Percentiles rank a stretch among this genome's conserved stretches.
These are phyloP conservation scores for Pinna nobilis DNA, from an alignment of 1,140 invertebrate genomes.

Conservation along the genomic window DNA sequence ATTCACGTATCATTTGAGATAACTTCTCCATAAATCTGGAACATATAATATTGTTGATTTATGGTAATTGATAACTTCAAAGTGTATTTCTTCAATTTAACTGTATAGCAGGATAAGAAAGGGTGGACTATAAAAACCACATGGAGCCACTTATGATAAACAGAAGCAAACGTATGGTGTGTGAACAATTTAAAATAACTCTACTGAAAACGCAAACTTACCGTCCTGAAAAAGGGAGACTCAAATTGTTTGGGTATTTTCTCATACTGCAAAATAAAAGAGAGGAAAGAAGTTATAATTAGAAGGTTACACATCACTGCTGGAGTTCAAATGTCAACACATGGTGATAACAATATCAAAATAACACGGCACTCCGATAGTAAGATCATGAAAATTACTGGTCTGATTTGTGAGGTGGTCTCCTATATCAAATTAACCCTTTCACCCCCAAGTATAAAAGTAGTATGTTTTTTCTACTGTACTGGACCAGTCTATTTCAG, in stretches of 20 bases:
- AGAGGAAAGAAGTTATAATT: background rate
- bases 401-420: too few relatives aligned
- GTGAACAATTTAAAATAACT: background rate
- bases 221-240: conserved; percentile 67
- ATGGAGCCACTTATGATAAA: background rate
- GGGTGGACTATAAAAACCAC: background rate
- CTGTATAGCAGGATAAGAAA: background rate
- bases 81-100: background rate
- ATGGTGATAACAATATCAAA: background rate
- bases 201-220: conserved; percentile 43
- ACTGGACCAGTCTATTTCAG: too few relatives aligned
- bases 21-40: too few relatives aligned
- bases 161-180: too few relatives aligned
- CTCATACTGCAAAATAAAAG: conserved; percentile 22
- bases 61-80: background rate
- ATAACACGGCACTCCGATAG: background rate
- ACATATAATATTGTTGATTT: too few relatives aligned
- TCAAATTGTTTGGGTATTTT: conserved; percentile 72
- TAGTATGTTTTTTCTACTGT: too few relatives aligned
- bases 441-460: too few relatives aligned
- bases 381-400: too few relatives aligned
- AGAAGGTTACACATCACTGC: background rate
- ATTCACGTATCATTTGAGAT: too few relatives aligned
- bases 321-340: background rate
- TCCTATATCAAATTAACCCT: too few relatives aligned